Evolutionary conservation across 1,140 invertebrate species (phyloP), one percentile per base, ranked within the genome.

Genomic region (Tetragnatha versicolor): DNA sequence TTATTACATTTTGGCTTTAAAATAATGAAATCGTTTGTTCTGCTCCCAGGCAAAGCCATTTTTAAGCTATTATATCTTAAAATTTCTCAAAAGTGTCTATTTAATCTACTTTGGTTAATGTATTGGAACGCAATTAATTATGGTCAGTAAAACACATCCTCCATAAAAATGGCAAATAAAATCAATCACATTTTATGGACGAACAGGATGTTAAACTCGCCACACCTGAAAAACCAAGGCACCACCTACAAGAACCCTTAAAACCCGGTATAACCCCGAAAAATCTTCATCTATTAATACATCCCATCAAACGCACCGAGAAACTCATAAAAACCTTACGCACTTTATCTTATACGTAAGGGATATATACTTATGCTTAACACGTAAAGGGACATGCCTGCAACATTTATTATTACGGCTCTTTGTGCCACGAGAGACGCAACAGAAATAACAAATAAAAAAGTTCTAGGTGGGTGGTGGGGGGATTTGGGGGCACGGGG

Each of bases 291-390:
- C 65, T 47, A 68, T 68, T 68, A 68, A 51, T 47, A n/a, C 31
- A 70, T n/a, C 31, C 68, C 68, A 70, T 55, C n/a, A 39, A 70
- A 55, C 39, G 60, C 58, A 60, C 69, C 20, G 37, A 60, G 39
- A 73, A 47, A 39, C 35, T 73, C 69, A 73, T 73, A 73, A 60
- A 73, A 73, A 60, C 17, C 17, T 73, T 27, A 51, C 20, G 10
- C 33, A 73, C 69, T 73, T 35, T 25, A 53, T 70, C 68, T 53
- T 29, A 70, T 27, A 39, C 29, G 33, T 51, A 25, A 12, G 2
- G 20, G 39, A 45, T 45, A 45, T 55, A 45, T 22, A 31, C 35
- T 27, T n/a, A 45, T 60, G 53, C 53, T 60, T 60, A 73, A 73
- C 37, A 42, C 51, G 20, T 58, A 45, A 22, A 31, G 37, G 60